Evolutionary conservation across 2,888 invertebrate genomes (phyloP).

Genomic region (Emmelina monodactyla): DNA sequence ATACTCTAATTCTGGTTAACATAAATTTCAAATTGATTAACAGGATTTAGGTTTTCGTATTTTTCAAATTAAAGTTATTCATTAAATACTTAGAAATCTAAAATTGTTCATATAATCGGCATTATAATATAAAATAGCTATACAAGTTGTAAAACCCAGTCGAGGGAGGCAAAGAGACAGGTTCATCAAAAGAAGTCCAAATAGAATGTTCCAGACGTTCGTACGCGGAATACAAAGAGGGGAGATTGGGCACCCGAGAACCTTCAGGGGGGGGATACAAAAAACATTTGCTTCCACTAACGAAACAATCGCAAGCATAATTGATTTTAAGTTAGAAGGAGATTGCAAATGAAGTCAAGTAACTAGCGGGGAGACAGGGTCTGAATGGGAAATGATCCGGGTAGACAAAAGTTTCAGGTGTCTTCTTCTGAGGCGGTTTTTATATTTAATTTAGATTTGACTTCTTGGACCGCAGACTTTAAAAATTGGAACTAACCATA

Average conservation of each 20-base stretch:
- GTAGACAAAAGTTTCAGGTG: neutral
- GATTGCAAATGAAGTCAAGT: slow-evolving; percentile 47
- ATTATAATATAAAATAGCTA: too few relatives aligned
- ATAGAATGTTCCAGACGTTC: slow-evolving; percentile 35
- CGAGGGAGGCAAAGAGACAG: slow-evolving; percentile 29
- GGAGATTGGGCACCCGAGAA: slow-evolving; percentile 12
- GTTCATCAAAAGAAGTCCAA: slow-evolving; percentile 63
- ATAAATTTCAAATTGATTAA: too few relatives aligned
- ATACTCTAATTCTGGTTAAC: too few relatives aligned
- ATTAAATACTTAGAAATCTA: too few relatives aligned
- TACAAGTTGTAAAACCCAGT: neutral
- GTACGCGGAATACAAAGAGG: slow-evolving; percentile 51
- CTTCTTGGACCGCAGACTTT: too few relatives aligned
- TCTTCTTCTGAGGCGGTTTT: too few relatives aligned
- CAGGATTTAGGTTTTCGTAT: too few relatives aligned
- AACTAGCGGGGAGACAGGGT: slow-evolving; percentile 13
- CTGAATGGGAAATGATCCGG: slow-evolving; percentile 10
- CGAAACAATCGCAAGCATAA: slow-evolving; percentile 63
- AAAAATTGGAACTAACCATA: too few relatives aligned
- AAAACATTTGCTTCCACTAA: slow-evolving; percentile 56
- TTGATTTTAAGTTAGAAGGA: slow-evolving; percentile 57
- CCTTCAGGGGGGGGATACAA: slow-evolving; percentile 21
- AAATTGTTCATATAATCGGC: too few relatives aligned
- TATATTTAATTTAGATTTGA: too few relatives aligned
- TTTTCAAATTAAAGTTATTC: too few relatives aligned